Evolutionary conservation across 1,140 invertebrate species (phyloP).

Genomic region (Venturia canescens): DNA sequence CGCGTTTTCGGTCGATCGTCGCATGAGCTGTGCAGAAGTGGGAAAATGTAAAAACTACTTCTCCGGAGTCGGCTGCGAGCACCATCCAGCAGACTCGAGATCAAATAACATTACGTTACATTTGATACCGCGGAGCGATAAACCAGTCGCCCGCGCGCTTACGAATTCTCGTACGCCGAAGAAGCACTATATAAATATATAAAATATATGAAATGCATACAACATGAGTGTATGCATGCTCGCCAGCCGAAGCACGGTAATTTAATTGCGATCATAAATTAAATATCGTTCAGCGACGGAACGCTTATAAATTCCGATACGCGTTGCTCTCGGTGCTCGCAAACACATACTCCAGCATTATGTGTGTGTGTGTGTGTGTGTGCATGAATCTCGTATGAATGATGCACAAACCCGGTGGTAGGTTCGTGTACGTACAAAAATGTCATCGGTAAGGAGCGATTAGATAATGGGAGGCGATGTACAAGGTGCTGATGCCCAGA

Average conservation of each 20-base stretch:
- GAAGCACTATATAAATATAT: conserved; percentile 10
- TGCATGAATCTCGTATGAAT: not conserved
- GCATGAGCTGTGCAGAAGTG: too few species aligned
- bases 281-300: conserved; percentile 47
- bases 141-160: conserved; percentile 18
- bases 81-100: not conserved
- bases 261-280: conserved; percentile 53
- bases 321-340: conserved; percentile 18
- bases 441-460: conserved; percentile 33
- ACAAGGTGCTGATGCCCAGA: conserved; percentile 21
- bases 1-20: too few species aligned
- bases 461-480: conserved; percentile 47
- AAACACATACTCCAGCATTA: too few species aligned
- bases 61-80: not conserved
- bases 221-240: not conserved
- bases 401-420: not conserved
- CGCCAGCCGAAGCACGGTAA: conserved; percentile 33
- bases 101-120: conserved; percentile 30
- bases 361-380: not conserved
- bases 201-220: not conserved
- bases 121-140: conserved; percentile 23
- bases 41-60: too few species aligned
- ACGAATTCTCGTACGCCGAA: not conserved
- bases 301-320: conserved; percentile 40
- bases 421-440: not conserved